These are phyloP conservation scores for Tupaia tana DNA, from an alignment of 2,113 vertebrate species.

Conservation along the genomic window DNA sequence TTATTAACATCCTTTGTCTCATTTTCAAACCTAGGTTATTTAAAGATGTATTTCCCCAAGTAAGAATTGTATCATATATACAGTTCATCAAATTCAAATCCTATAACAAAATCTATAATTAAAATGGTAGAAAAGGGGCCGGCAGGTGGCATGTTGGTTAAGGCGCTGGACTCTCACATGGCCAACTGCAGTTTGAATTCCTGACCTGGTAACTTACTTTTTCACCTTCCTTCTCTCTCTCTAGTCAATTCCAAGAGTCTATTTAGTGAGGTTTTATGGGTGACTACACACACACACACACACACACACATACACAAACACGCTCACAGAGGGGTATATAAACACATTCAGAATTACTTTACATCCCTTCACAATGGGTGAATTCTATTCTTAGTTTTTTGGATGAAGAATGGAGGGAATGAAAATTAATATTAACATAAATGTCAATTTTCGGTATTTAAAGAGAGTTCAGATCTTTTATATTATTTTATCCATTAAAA, in stretches of 20 bases:
- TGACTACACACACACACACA: not conserved
- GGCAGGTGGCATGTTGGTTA: too few relatives aligned
- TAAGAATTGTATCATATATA: not conserved
- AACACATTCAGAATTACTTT: constrained; percentile 33
- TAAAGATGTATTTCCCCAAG: not conserved
- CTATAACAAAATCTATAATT: constrained; percentile 5
- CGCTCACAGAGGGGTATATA: not conserved
- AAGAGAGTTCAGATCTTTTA: constrained; percentile 37
- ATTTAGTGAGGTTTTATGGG: not conserved
- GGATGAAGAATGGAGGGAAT: not conserved
- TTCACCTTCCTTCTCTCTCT: too few relatives aligned
- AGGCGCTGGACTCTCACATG: too few relatives aligned
- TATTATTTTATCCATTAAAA: not conserved
- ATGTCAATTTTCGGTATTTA: not conserved
- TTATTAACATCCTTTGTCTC: not conserved
- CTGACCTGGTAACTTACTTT: too few relatives aligned
- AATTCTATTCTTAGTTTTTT: constrained; percentile 45
- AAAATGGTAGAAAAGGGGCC: not conserved
- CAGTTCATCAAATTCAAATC: not conserved
- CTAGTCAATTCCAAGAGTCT: not conserved
- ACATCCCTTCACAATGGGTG: constrained; percentile 36
- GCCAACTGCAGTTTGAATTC: too few relatives aligned
- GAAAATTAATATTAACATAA: not conserved
- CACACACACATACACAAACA: not conserved
- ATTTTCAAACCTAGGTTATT: constrained; percentile 6